A percentile compares a stretch with the other conserved stretches of the same genome.
phyloP scores from a whole-genome alignment of 2,888 invertebrate species.

The Portevinia maculata region DNA sequence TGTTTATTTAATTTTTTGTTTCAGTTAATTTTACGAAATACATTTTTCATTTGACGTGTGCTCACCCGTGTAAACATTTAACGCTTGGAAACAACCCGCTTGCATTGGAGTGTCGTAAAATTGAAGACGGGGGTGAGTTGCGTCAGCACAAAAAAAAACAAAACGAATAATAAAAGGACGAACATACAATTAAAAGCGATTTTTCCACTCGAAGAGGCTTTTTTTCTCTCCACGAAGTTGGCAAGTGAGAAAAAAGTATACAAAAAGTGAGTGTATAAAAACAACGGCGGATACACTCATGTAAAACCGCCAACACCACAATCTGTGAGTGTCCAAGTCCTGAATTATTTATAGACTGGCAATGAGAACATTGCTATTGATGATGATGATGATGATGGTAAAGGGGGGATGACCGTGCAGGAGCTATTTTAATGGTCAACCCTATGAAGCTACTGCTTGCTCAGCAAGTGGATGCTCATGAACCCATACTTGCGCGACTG shows the following conservation, averaged over 20 bases:
- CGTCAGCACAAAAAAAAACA: not conserved
- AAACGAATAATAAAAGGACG: conserved; percentile 55
- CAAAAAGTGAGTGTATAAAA: conserved; percentile 29
- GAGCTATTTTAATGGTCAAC: conserved; percentile 64
- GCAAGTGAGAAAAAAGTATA: conserved; percentile 40
- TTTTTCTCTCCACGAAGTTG: conserved; percentile 7
- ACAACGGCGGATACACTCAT: conserved; percentile 62
- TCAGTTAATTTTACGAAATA: conserved; percentile 73
- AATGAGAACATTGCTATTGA: conserved; percentile 50
- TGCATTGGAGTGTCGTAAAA: conserved; percentile 45
- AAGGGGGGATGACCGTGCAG: conserved; percentile 47
- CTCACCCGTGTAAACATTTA: conserved; percentile 74
- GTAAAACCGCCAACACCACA: conserved; percentile 72
- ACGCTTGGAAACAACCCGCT: conserved; percentile 63
- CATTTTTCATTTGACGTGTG: conserved; percentile 74
- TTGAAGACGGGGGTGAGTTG: not conserved
- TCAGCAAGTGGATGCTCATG: conserved; percentile 2
- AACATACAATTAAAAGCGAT: conserved; percentile 70
- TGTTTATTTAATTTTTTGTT: conserved; percentile 51
- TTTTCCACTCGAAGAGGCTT: conserved; percentile 53
- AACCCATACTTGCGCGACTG: conserved; percentile 22
- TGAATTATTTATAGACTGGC: conserved; percentile 73
- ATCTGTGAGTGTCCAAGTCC: conserved; percentile 69
- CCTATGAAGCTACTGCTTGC: conserved; percentile 1
- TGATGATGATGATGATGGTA: conserved; percentile 53